Conservation (phyloP, 2,797 vertebrate genomes). For the Glossophaga mutica region DNA sequence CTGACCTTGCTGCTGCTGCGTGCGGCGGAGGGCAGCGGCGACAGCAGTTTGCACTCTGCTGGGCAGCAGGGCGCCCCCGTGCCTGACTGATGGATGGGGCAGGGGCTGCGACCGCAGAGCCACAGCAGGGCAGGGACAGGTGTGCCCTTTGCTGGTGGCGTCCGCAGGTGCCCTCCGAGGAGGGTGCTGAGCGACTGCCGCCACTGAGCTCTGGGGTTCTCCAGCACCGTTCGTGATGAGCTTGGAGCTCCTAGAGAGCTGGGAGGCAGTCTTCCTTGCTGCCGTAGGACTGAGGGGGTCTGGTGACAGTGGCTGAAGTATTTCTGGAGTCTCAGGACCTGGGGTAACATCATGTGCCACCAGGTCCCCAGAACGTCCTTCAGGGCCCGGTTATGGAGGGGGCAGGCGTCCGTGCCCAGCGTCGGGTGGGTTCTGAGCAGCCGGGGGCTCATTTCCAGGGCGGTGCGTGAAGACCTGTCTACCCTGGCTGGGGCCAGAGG, state of each 20-base stretch:
- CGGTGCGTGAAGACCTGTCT: rapidly evolving
- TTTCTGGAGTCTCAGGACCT: neutral
- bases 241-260: neutral
- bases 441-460: rapidly evolving
- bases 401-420: neutral
- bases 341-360: neutral
- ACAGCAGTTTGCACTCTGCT: neutral
- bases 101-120: neutral
- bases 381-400: neutral
- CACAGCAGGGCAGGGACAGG: rapidly evolving
- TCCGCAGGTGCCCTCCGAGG: rapidly evolving
- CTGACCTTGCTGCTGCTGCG: rapidly evolving
- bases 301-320: neutral
- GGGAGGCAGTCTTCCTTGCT: neutral
- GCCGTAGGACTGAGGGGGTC: neutral
- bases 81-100: rapidly evolving
- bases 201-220: neutral
- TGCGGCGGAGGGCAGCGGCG: neutral
- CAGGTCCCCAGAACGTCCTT: neutral
- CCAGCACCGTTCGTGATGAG: rapidly evolving
- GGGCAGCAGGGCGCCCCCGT: neutral
- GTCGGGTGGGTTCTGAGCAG: neutral
- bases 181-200: rapidly evolving
- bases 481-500: neutral
- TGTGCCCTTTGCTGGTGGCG: rapidly evolving